phyloP scores from a whole-genome alignment of 2,113 vertebrate genomes.

The Lophotis ruficrista region DNA sequence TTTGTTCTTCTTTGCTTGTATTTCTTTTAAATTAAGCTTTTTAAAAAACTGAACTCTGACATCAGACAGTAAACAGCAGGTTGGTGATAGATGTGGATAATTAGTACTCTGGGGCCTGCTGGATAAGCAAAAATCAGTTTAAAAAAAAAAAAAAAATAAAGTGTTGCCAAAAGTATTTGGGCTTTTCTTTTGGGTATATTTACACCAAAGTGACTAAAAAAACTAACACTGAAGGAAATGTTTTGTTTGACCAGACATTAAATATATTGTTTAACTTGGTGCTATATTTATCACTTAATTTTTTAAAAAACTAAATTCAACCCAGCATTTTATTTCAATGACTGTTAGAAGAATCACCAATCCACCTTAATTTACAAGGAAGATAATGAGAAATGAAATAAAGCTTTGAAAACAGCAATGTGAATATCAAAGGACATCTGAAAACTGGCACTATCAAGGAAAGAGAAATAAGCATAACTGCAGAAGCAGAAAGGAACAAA shows the following conservation, averaged over 20 bases:
- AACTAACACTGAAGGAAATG: not conserved
- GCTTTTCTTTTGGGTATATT: not conserved
- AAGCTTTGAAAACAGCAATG: not conserved
- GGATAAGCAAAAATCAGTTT: not conserved
- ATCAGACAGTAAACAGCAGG: not conserved
- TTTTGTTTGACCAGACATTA: not conserved
- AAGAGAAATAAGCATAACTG: not conserved
- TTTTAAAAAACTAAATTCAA: not conserved
- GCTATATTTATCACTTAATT: accelerated
- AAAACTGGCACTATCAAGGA: not conserved
- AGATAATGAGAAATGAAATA: not conserved
- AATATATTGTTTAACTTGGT: not conserved
- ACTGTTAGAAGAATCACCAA: not conserved
- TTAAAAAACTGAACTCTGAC: not conserved
- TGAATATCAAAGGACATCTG: not conserved
- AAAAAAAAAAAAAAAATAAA: not conserved
- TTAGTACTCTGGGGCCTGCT: not conserved
- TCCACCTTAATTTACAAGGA: not conserved
- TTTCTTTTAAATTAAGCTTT: conserved; percentile 18
- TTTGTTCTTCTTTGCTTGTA: not conserved
- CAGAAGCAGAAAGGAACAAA: not conserved
- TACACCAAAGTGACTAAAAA: not conserved
- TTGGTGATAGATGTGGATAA: not conserved
- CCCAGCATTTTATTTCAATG: not conserved
- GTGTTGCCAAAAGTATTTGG: not conserved